Evolutionary conservation across 2,113 vertebrate genomes (phyloP), one percentile per base, ranked within the genome.

Genomic region (Petaurus breviceps): DNA sequence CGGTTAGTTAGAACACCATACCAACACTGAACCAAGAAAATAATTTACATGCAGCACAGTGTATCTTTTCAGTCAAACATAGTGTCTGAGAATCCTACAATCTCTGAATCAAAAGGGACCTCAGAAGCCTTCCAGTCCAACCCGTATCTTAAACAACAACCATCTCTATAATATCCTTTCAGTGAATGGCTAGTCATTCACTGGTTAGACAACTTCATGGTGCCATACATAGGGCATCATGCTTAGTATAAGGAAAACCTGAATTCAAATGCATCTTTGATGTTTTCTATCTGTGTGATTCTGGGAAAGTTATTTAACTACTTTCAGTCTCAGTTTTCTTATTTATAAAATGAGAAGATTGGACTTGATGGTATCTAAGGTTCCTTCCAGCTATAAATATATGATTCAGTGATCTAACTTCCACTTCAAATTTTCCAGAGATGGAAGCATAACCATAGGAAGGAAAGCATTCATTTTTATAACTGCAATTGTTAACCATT

Each of bases 1-100:
- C 89, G 54, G 93, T 31, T 90, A 46, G 10, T 94, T n/a, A 51
- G 94, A 95, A n/a, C 90, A 96, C 53, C 68, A 84, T 84, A 94
- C 37, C 9, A 94, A 92, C 92, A 97, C n/a, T 91, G 19, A n/a
- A 94, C 6, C 28, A 89, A 61, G 7, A 11, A 95, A 50, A 3
- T 61, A 51, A 28, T 54, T 37, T 90, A 51, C 93, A 92, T 37
- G 3, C 43, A 51, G 14, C 43, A 91, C 91, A 92, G 93, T 92
- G 43, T 46, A 91, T 91, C 54, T n/a, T 46, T 51, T 4, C 51
- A 52, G 28, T 4, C 8, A 53, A 46, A 23, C 24, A 43, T 8
- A 57, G 1, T 37, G 91, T 51, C 47, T 93, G 6, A 12, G 37
- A 16, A 91, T 57, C 31, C 16, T 0, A 43, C 49, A 22, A 84